Evolutionary conservation across 2,797 vertebrate species (phyloP), one percentile per base, ranked within the genome.

Genomic region (Sebastes ruberrimus): DNA sequence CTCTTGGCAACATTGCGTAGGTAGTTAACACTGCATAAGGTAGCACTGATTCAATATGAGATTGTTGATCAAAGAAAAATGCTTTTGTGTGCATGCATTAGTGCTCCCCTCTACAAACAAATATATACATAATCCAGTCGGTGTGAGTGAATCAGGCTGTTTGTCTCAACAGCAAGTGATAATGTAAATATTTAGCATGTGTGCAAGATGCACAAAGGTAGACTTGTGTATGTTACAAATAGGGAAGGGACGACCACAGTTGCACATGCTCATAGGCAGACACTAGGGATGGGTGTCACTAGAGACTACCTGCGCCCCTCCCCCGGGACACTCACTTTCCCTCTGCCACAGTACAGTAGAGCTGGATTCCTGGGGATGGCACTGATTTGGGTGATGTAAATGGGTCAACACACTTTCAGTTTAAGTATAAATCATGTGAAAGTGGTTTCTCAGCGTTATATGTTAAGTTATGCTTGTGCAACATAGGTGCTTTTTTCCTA

Each of bases 1-100:
- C 75, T 76, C 69, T 23, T 60, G 69, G 75, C 69, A 77, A 25
- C 60, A 53, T 66, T 82, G 76, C 49, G 55, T 83, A 82, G 78
- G 82, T 80, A 74, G 77, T 71, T 67, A 80, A 81, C 42, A 4
- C 74, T 79, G 82, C 85, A 77, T 78, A 71, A 75, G 75, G 57
- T 80, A 28, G 64, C 33, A 22, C 64, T 56, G 57, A 81, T 71
- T 83, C 71, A 66, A 67, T 38, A 62, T 53, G 49, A 53, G 49
- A 20, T 53, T n/a, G 49, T 53, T 74, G 81, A 64, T 76, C 57
- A 72, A 83, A 81, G 42, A 42, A 60, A 56, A 74, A 60, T 59
- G 68, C 27, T 56, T 73, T 67, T 46, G 60, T 77, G 66, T 80
- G 76, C 7, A 49, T 76, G 33, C 33, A 63, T 57, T 66, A 66